phyloP scores from a whole-genome alignment of 2,888 invertebrate genomes.

The Drosophila phalerata region DNA sequence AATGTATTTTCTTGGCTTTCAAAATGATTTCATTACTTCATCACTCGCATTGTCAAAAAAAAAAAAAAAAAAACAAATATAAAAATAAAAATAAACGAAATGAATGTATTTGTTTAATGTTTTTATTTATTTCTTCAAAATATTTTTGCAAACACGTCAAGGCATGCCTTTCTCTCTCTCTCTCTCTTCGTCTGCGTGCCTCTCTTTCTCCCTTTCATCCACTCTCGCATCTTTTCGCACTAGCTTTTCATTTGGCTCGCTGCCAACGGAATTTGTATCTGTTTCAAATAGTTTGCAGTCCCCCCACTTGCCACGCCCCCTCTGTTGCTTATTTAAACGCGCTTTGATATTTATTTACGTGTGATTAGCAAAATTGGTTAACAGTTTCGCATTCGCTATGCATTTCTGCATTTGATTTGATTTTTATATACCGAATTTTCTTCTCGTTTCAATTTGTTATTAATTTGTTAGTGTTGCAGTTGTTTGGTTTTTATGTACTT shows the following conservation, averaged over 20 bases:
- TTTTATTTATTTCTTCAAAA: slow-evolving; percentile 61
- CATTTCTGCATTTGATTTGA: slow-evolving; percentile 41
- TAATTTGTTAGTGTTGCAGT: slow-evolving; percentile 29
- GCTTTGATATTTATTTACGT: slow-evolving; percentile 74
- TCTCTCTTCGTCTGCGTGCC: background rate
- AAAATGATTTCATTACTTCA: slow-evolving; percentile 75
- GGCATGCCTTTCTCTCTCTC: slow-evolving; percentile 17
- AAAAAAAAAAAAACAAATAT: no score
- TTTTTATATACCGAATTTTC: slow-evolving; percentile 5
- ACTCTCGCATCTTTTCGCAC: slow-evolving; percentile 43
- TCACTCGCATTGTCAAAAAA: slow-evolving; percentile 60
- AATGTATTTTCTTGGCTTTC: slow-evolving; percentile 51
- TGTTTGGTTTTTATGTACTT: slow-evolving; percentile 31
- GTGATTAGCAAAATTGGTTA: slow-evolving; percentile 60
- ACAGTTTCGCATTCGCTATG: slow-evolving; percentile 35
- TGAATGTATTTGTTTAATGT: slow-evolving; percentile 38
- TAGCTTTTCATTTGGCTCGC: slow-evolving; percentile 38
- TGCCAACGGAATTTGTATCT: slow-evolving; percentile 76
- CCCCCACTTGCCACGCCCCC: slow-evolving; percentile 25
- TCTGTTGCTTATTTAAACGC: slow-evolving; percentile 54
- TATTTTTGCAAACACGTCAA: slow-evolving; percentile 76
- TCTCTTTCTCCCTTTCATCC: background rate
- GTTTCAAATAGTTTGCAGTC: slow-evolving; percentile 65
- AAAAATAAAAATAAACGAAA: slow-evolving; percentile 11
- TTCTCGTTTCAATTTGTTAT: slow-evolving; percentile 11